Percentiles rank a stretch among this genome's conserved stretches.
Evolutionary conservation across 2,797 vertebrate genomes (phyloP).

Genomic region (Apogon talboti): DNA sequence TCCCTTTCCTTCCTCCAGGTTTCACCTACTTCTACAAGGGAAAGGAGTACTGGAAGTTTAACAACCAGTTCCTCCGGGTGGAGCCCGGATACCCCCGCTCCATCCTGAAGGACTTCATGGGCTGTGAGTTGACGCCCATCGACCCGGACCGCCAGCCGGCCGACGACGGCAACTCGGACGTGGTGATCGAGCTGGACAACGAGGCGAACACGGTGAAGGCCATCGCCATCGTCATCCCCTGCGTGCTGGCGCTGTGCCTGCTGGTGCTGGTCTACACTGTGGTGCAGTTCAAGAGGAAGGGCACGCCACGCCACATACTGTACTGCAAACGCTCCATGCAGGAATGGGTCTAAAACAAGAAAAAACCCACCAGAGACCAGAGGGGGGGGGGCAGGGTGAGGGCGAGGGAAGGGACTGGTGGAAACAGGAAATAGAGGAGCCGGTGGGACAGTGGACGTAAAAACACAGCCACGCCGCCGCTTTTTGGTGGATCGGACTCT

Average conservation of each 20-base stretch:
- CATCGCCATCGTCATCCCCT: constrained; percentile 97
- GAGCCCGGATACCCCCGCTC: constrained; percentile 96
- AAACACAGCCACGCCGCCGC: constrained; percentile 48
- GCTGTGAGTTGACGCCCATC: constrained; percentile 86
- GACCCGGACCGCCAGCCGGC: constrained; percentile 87
- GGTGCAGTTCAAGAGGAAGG: constrained; percentile 99
- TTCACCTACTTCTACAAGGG: constrained; percentile 99
- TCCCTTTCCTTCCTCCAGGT: constrained; percentile 75
- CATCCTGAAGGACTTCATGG: constrained; percentile 98
- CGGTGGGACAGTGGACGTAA: constrained; percentile 46
- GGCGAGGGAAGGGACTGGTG: constrained; percentile 15
- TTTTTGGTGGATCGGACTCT: constrained; percentile 12
- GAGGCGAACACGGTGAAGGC: constrained; percentile 96
- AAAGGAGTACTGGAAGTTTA: constrained; percentile 99
- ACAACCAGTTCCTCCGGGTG: constrained; percentile 95
- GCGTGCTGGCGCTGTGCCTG: constrained; percentile 97
- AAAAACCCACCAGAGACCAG: neutral
- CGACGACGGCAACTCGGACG: constrained; percentile 92
- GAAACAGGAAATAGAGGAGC: constrained; percentile 44
- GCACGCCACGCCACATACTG: constrained; percentile 99
- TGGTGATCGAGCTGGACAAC: constrained; percentile 97
- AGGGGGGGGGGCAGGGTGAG: neutral
- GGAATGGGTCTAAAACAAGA: constrained; percentile 95
- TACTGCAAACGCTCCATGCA: constrained; percentile 99
- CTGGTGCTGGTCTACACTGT: constrained; percentile 98